These are phyloP conservation scores for Sander vitreus DNA, from an alignment of 2,113 vertebrate genomes.

Conservation along the genomic window DNA sequence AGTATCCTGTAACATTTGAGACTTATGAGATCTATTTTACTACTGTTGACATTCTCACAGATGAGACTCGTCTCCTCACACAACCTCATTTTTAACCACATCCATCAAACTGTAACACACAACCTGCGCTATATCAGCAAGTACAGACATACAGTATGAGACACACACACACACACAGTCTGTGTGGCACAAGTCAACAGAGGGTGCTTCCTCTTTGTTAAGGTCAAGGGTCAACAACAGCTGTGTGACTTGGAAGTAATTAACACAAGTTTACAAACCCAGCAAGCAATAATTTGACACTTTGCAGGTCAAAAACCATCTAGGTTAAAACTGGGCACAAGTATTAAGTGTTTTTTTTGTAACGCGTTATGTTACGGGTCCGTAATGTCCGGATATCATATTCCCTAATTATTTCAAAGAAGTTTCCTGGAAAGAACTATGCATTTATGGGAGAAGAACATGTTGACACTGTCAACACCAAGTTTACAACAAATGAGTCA, in stretches of 20 bases:
- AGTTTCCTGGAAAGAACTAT: background rate
- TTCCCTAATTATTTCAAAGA: background rate
- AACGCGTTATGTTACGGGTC: background rate
- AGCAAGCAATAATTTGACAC: background rate
- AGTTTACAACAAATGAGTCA: background rate
- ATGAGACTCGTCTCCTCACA: slow-evolving; percentile 47
- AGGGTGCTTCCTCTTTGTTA: slow-evolving; percentile 61
- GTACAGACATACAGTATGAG: slow-evolving; percentile 11
- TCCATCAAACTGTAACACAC: slow-evolving; percentile 31
- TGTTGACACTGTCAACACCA: background rate
- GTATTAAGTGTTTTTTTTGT: background rate
- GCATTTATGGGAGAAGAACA: background rate
- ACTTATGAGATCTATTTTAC: slow-evolving; percentile 69
- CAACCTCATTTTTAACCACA: slow-evolving; percentile 49
- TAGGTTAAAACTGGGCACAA: background rate
- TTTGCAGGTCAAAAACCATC: slow-evolving; percentile 3
- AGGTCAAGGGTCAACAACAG: slow-evolving; percentile 66
- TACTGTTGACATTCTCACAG: slow-evolving; percentile 67
- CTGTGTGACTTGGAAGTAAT: slow-evolving; percentile 61
- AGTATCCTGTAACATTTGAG: slow-evolving; percentile 68
- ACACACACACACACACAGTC: slow-evolving; percentile 25
- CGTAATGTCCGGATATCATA: background rate
- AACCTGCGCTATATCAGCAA: slow-evolving; percentile 20
- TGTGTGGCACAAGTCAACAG: slow-evolving; percentile 38
- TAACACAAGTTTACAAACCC: slow-evolving; percentile 50